Evolutionary conservation across 2,113 vertebrate genomes (phyloP).

Genomic region (Sturnira hondurensis): DNA sequence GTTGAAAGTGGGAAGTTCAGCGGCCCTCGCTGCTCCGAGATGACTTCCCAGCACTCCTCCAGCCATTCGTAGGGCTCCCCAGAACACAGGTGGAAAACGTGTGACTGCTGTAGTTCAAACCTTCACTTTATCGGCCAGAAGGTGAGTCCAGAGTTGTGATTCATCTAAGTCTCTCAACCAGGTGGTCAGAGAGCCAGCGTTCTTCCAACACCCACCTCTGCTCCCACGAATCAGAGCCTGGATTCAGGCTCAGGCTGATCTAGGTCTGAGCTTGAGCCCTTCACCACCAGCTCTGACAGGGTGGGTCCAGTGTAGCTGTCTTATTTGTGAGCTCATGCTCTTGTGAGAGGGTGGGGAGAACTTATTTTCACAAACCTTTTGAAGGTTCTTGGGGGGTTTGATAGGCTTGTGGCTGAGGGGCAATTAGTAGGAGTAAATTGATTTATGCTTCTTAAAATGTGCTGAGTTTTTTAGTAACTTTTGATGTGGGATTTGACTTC

Average conservation of each 20-base stretch:
- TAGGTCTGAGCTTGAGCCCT: background rate
- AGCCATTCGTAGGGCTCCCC: background rate
- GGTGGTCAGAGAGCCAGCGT: background rate
- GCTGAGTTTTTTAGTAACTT: background rate
- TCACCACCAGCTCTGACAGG: background rate
- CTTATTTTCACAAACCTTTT: background rate
- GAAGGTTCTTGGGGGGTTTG: background rate
- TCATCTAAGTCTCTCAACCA: background rate
- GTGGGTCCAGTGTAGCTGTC: background rate
- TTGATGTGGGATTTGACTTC: background rate
- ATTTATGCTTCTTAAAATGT: background rate
- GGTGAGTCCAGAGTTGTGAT: background rate
- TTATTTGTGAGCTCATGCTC: background rate
- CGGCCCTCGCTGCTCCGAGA: fast-evolving
- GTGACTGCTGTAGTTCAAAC: background rate
- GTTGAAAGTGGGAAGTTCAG: background rate
- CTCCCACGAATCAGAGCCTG: background rate
- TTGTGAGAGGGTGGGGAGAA: background rate
- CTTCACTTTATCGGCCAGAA: background rate
- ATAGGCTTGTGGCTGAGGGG: background rate
- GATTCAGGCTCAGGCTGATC: background rate
- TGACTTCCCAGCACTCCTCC: background rate
- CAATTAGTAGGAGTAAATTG: background rate
- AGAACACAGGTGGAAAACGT: background rate
- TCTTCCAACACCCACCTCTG: background rate